Percentiles rank a stretch among this genome's conserved stretches.
These are phyloP conservation scores for Rachycentron canadum DNA, from an alignment of 2,797 vertebrate species.

Conservation along the genomic window DNA sequence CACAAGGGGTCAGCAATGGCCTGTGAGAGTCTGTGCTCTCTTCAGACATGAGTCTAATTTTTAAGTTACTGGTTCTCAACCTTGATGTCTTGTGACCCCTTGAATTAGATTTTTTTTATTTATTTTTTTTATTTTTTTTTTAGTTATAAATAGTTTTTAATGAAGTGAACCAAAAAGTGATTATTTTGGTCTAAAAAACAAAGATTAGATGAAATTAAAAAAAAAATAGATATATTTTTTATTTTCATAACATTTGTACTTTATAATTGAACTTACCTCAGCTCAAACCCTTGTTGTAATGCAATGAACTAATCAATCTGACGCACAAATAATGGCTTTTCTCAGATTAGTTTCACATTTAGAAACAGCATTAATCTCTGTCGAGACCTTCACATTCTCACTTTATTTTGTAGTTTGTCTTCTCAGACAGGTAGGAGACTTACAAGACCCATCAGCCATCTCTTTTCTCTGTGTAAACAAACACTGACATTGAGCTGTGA, in stretches of 20 bases:
- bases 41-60: neutral
- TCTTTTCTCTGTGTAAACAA: slow-evolving; percentile 53
- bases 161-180: neutral
- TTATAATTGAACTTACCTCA: no score
- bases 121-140: no score
- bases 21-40: neutral
- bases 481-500: slow-evolving; percentile 52
- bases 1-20: slow-evolving; percentile 70
- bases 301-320: no score
- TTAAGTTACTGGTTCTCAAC: neutral
- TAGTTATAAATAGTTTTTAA: no score
- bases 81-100: neutral
- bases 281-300: no score
- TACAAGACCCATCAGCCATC: slow-evolving; percentile 37
- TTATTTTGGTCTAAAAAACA: no score
- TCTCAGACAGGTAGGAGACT: slow-evolving; percentile 44
- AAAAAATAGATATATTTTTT: no score
- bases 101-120: no score
- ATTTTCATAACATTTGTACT: no score
- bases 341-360: slow-evolving; percentile 14
- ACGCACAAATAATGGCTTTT: no score
- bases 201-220: no score
- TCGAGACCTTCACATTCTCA: slow-evolving; percentile 4
- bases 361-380: slow-evolving; percentile 18
- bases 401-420: slow-evolving; percentile 33